Conservation (phyloP, 2,888 invertebrate species). For the Seladonia tumulorum region DNA sequence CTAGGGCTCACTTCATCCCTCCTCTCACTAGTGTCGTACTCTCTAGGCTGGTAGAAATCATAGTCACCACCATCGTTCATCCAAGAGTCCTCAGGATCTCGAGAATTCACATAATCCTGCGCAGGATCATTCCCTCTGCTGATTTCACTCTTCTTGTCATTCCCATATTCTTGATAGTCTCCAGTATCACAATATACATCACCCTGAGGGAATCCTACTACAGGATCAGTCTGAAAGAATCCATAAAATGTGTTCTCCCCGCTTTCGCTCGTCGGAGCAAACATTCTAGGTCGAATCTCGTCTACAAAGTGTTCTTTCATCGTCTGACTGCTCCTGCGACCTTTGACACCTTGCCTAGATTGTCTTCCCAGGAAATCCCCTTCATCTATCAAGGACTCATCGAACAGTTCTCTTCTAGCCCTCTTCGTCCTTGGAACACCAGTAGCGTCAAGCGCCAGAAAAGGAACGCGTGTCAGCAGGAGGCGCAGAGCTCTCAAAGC, state of each 20-base stretch:
- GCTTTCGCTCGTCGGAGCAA: constrained; percentile 48
- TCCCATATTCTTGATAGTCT: constrained; percentile 49
- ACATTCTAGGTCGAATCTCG: background rate
- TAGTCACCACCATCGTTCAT: constrained; percentile 49
- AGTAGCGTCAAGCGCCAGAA: background rate
- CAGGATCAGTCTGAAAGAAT: constrained; percentile 64
- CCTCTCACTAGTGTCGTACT: constrained; percentile 65
- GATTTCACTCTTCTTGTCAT: background rate
- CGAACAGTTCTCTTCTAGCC: constrained; percentile 44
- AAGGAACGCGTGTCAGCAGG: constrained; percentile 52
- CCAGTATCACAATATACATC: constrained; percentile 69
- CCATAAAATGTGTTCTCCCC: constrained; percentile 74
- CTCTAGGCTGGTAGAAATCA: constrained; percentile 59
- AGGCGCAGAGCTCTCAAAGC: constrained; percentile 60
- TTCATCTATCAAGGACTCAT: background rate
- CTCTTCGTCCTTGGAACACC: constrained; percentile 22
- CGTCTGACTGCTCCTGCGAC: constrained; percentile 57
- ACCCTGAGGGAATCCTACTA: constrained; percentile 69
- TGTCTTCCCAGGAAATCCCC: background rate
- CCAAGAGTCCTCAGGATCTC: constrained; percentile 39
- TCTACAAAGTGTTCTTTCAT: constrained; percentile 41
- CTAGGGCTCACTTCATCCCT: constrained; percentile 31
- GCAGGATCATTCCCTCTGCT: constrained; percentile 31
- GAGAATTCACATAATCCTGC: constrained; percentile 29
- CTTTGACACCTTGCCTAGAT: constrained; percentile 56